Conservation (phyloP, 2,888 invertebrate species). For the Megastigmus dorsalis region DNA sequence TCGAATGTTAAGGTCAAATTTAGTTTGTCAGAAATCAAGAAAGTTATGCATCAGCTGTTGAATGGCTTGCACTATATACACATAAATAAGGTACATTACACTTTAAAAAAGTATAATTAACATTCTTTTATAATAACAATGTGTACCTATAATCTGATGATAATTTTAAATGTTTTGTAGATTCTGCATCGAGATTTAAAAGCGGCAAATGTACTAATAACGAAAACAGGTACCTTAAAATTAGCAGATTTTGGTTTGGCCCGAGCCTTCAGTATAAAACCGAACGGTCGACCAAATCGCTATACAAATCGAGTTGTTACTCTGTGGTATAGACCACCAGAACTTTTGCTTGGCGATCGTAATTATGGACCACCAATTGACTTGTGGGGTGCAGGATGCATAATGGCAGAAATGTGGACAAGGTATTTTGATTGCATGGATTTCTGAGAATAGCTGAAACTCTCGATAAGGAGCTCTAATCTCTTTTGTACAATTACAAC, state of each 20-base stretch:
- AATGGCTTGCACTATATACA: constrained; percentile 97
- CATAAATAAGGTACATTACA: constrained; percentile 83
- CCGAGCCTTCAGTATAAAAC: constrained; percentile 89
- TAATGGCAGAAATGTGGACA: constrained; percentile 99
- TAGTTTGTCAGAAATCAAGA: constrained; percentile 95
- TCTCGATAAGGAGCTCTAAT: too few species aligned
- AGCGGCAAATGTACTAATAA: constrained; percentile 96
- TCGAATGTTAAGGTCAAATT: constrained; percentile 96
- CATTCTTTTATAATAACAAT: constrained; percentile 11
- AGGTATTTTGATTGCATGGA: neutral
- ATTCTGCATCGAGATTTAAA: constrained; percentile 96
- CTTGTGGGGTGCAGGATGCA: constrained; percentile 96
- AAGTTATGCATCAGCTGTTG: constrained; percentile 89
- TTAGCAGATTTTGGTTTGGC: constrained; percentile 97
- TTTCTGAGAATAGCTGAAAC: too few species aligned
- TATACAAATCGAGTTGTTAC: constrained; percentile 98
- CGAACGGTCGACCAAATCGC: constrained; percentile 85
- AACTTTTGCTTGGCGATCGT: constrained; percentile 84
- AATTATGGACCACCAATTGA: constrained; percentile 97
- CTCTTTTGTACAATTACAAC: neutral
- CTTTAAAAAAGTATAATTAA: neutral
- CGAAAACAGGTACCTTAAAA: constrained; percentile 92
- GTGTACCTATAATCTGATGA: too few species aligned
- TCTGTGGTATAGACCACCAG: constrained; percentile 90
- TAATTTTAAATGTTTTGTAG: constrained; percentile 67